A percentile compares a stretch with the other conserved stretches of the same genome.
These are phyloP conservation scores for Fragariocoptes setiger DNA, from an alignment of 1,140 invertebrate genomes.

Conservation along the genomic window DNA sequence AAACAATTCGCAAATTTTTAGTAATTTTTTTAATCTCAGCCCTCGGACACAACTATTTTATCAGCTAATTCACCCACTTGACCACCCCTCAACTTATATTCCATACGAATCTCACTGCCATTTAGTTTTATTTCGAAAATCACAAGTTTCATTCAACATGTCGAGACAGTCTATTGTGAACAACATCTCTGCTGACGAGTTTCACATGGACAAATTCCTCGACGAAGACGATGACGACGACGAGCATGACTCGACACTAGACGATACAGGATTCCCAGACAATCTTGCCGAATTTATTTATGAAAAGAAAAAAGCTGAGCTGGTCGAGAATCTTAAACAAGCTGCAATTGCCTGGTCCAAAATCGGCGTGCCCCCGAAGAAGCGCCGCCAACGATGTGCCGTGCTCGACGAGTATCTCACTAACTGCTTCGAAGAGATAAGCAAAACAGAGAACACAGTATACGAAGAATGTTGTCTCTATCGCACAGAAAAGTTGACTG, in stretches of 20 bases:
- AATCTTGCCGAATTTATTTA: background rate
- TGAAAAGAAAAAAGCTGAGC: background rate
- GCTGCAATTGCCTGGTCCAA: background rate
- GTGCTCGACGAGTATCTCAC: background rate
- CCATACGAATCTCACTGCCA: slow-evolving; percentile 1
- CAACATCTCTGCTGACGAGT: background rate
- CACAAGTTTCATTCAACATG: background rate
- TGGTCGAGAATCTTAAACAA: background rate
- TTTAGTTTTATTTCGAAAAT: slow-evolving; percentile 6
- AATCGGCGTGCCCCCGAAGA: background rate
- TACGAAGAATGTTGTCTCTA: slow-evolving; percentile 27
- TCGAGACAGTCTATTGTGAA: background rate
- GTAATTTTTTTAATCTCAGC: no score
- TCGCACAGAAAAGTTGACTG: slow-evolving; percentile 15
- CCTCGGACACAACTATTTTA: no score
- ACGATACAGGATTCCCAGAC: background rate
- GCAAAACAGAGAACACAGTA: background rate
- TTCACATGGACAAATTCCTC: background rate
- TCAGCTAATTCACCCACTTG: no score
- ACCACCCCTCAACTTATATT: background rate
- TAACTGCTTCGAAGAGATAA: background rate
- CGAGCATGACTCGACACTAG: background rate
- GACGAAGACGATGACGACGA: no score
- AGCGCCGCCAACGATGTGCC: background rate
- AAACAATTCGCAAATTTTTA: no score